Base-by-base conservation (phyloP, 64 coral and sea anemone genomes). In the Porites australiensis region DNA sequence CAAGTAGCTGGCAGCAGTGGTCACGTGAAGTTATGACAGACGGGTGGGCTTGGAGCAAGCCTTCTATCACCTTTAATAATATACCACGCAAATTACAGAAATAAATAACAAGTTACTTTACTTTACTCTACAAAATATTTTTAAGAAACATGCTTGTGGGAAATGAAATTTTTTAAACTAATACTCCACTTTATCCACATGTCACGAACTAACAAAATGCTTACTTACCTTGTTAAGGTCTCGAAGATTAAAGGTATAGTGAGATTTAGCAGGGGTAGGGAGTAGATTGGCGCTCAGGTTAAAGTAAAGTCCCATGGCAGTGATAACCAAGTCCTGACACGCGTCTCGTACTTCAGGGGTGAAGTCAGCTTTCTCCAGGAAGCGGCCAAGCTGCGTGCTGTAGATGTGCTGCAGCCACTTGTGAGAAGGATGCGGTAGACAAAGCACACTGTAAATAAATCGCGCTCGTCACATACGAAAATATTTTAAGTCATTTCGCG, bases 171-270 rank as follows among this genome's bases (percentile, higher is more conserved):
- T 37, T 1, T 37, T 37, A 37, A 37, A 37, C 27, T 37, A 0
- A 37, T 37, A 37, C 27, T 37, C 27, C 27, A 37, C 27, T 37
- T 37, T 1, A 37, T 37, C 27, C 27, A 37, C 27, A 37, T 37
- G 27, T 37, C 27, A 37, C 27, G 27, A 37, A 37, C 27, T 37
- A 37, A 37, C 27, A 37, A 37, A 37, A 37, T 37, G 27, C 5
- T 22, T 1, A 13, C 65, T 50, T 94, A 99, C 98, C 85, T 96
- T 99, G 54, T 85, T 96, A 27, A 96, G 81, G 52, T 98, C 96
- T 66, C 94, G 92, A 13, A 98, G 75, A 77, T 98, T 98, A 76
- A 98, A 98, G 14, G 96, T 98, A 70, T 98, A 98, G 65, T 98
- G 96, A 3, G 96, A 87, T 62, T 98, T 98, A 8, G 90, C 94